These are phyloP conservation scores for Ctenopoma kingsleyae DNA, from an alignment of 2,797 vertebrate genomes.

Conservation along the genomic window DNA sequence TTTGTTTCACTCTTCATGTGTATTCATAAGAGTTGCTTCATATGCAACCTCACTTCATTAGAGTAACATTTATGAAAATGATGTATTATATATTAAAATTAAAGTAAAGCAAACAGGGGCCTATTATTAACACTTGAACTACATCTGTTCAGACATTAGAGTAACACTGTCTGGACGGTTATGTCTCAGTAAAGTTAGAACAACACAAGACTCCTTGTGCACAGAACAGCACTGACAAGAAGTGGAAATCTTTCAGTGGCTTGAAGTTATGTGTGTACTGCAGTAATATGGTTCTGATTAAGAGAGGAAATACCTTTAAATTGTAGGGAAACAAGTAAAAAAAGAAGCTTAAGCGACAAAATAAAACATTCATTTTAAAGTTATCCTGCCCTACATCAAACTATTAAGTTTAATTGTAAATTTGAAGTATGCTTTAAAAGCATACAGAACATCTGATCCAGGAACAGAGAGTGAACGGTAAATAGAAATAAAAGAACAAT, in stretches of 20 bases:
- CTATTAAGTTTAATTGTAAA: not conserved
- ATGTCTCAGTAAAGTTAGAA: slow-evolving; percentile 20
- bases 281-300: slow-evolving; percentile 20
- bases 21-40: slow-evolving; percentile 89
- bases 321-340: slow-evolving; percentile 6
- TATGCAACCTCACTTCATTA: slow-evolving; percentile 92
- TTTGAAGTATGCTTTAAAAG: not conserved
- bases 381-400: not conserved
- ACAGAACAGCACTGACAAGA: slow-evolving; percentile 29
- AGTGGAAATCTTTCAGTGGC: slow-evolving; percentile 22
- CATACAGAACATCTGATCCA: slow-evolving; percentile 3
- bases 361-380: not conserved
- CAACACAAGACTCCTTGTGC: not conserved
- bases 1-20: slow-evolving; percentile 87
- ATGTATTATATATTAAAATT: slow-evolving; percentile 86
- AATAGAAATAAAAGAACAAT: not conserved
- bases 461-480: not conserved
- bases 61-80: slow-evolving; percentile 94
- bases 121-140: slow-evolving; percentile 89
- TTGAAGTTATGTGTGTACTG: slow-evolving; percentile 20
- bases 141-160: slow-evolving; percentile 55
- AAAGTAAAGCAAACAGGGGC: slow-evolving; percentile 86
- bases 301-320: slow-evolving; percentile 16
- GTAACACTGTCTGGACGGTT: slow-evolving; percentile 27
- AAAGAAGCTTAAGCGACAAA: not conserved